Base-by-base conservation (phyloP, 2,888 invertebrate genomes). In the Agrilus mali region DNA sequence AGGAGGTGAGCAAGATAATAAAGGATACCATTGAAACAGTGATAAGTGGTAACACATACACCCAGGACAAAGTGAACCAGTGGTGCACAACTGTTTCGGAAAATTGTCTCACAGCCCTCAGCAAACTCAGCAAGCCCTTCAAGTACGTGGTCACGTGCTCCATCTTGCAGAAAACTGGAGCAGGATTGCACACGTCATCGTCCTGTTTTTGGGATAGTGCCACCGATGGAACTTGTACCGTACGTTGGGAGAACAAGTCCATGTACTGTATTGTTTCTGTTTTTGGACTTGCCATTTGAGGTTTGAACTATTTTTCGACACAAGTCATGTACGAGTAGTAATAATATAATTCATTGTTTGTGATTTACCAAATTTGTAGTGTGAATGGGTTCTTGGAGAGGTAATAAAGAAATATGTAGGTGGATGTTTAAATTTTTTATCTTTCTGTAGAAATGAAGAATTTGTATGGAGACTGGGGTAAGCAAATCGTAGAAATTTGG, bases 201-300 rank as follows among this genome's bases (percentile, higher is more conserved):
- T 82, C 85, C 2, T 87, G 87, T 60, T 88, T 73, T 62, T 88
- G 88, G 88, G 87, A 89, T 63, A 84, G 78, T 45, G 70, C 74
- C 10, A 85, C 86, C 1, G 88, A 88, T 64, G 80, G 84, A 55
- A 80, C 82, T 38, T 85, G 84, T 62, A 86, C 85, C 1, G 83
- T 86, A 7, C 77, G 86, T 55, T 89, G 87, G 87, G 87, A 89
- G 60, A 87, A 86, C 64, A 86, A 86, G 64, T 82, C 79, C 47
- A 83, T 88, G 80, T 85, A 85, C 61, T 86, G 86, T 60, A 85
- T 87, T 49, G 81, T 86, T 22, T 85, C 84, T 53, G 78, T 88
- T 33, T 88, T 86, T 71, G 87, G 82, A 31, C 66, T 85, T 37
- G 80, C 83, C 15, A 66, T 67, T 50, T 67, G 52, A 60, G 47